Base-by-base conservation (phyloP, 2,113 vertebrate genomes). In the Syngnathus scovelli region DNA sequence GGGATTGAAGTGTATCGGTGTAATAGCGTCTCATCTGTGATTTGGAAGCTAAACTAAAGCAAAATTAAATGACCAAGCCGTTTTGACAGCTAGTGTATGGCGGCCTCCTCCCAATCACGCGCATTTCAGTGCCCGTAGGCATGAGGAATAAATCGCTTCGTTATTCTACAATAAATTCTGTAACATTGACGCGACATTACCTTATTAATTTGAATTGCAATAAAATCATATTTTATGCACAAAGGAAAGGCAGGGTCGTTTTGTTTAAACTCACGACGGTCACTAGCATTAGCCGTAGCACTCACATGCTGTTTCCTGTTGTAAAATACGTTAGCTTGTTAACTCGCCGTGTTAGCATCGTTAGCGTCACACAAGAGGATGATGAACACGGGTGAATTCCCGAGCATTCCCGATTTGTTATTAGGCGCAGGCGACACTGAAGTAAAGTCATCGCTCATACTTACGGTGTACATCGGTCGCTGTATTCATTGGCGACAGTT, bases 401-500 rank as follows among this genome's bases (percentile, higher is more conserved):
- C 51, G 41, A 5, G 2, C 37, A 2, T 12, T 5, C 1, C 8
- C 10, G 5, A 15, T 6, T 18, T 1, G 39, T 23, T 36, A 4
- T 15, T 4, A 11, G 7, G 18, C 1, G 5, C 6, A 44, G 0
- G 36, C 0, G 19, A 6, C 1, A 69, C 48, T 6, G 23, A 0
- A 38, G n/a, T 0, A 33, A 1, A 1, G n/a, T 3, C 1, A 1
- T 6, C 2, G 1, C 0, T 39, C 4, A 1, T 70, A 96, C 96
- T 96, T 82, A 98, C 96, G 95, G 95, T 70, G 95, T 98, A 90
- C 93, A 89, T 69, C 96, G 92, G 75, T 98, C 96, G 89, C 96
- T 98, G 87, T 97, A 98, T 70, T 98, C 96, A 19, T 98, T 98
- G 33, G 96, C 96, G 73, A 96, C 87, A 0, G 96, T 98, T 89